phyloP scores from a whole-genome alignment of 2,888 invertebrate species.

The Hemistola chrysoprasaria region DNA sequence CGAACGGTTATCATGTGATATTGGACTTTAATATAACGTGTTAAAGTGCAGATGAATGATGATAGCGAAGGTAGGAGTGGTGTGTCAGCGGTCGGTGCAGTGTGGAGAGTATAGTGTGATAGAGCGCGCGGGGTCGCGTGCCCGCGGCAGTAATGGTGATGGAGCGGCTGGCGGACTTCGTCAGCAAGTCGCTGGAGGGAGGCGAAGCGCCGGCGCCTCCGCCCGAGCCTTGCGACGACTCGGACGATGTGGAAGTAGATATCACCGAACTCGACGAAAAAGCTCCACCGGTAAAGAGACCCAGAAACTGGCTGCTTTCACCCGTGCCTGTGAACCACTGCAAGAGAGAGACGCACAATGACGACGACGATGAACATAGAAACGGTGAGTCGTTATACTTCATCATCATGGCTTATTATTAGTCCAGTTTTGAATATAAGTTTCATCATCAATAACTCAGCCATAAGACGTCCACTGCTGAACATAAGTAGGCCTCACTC shows the following conservation, averaged over 20 bases:
- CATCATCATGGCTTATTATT: no score
- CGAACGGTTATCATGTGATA: conserved; percentile 7
- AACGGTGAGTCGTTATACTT: conserved; percentile 52
- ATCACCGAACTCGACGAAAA: conserved; percentile 75
- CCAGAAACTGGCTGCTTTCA: conserved; percentile 74
- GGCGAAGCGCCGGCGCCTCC: conserved; percentile 75
- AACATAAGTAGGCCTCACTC: no score
- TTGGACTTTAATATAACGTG: conserved; percentile 16
- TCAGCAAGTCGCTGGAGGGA: conserved; percentile 92
- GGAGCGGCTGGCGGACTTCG: conserved; percentile 96
- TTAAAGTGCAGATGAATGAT: conserved; percentile 14
- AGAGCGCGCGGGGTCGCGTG: conserved; percentile 66
- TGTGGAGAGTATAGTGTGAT: conserved; percentile 60
- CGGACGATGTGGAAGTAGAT: conserved; percentile 71
- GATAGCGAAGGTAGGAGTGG: conserved; percentile 34
- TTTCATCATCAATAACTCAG: no score
- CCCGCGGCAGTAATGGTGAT: conserved; percentile 83
- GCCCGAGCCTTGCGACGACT: conserved; percentile 70
- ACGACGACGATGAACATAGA: conserved; percentile 63
- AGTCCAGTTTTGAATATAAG: no score
- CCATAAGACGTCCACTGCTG: no score
- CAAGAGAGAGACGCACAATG: conserved; percentile 65
- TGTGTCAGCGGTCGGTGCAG: conserved; percentile 61
- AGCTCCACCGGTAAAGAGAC: conserved; percentile 62
- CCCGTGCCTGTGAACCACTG: conserved; percentile 63